Evolutionary conservation across 1,140 invertebrate species (phyloP), one percentile per base, ranked within the genome.

Genomic region (Pseudomyrmex sp.): DNA sequence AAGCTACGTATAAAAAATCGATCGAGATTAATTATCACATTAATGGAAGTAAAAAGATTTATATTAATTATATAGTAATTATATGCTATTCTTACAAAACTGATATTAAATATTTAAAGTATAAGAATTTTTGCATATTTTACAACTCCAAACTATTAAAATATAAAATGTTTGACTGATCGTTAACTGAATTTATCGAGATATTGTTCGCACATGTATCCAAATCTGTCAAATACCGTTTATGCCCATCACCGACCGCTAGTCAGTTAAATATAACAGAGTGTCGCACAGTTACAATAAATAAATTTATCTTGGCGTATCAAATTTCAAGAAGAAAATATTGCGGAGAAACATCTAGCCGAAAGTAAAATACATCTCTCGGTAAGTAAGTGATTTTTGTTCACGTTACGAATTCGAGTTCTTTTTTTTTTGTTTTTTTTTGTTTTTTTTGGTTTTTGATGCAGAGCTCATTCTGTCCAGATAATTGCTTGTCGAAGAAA

Each of bases 381-480:
- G 66, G 58, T 80, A 80, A 80, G 18, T 79, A n/a, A 35, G 35
- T 35, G 35, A 35, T 35, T 35, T 35, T 35, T 35, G 5, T 35
- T 70, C 12, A 54, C 52, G 12, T 80, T 80, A 80, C 58, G 52
- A 77, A 77, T 79, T 70, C 44, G 15, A 58, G 59, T 75, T 82
- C n/a, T 63, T 82, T 12, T 13, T 52, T 91, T 87, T 52, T 10
- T n/a, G 59, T 75, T 82, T 20, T 63, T 82, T 12, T 13, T 52
- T 91, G 85, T 52, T 10, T 52, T 52, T 52, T 61, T 82, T 44
- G 52, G 58, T 75, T 90, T 85, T 91, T 88, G 86, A 90, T 88
- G 85, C 82, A 73, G 85, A 90, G 85, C 86, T 86, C 82, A 87
- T 85, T 89, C 90, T 90, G 88, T 85, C 86, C 90, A 91, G 90